Evolutionary conservation across 2,888 invertebrate species (phyloP).

Genomic region (Zootermopsis nevadensis): DNA sequence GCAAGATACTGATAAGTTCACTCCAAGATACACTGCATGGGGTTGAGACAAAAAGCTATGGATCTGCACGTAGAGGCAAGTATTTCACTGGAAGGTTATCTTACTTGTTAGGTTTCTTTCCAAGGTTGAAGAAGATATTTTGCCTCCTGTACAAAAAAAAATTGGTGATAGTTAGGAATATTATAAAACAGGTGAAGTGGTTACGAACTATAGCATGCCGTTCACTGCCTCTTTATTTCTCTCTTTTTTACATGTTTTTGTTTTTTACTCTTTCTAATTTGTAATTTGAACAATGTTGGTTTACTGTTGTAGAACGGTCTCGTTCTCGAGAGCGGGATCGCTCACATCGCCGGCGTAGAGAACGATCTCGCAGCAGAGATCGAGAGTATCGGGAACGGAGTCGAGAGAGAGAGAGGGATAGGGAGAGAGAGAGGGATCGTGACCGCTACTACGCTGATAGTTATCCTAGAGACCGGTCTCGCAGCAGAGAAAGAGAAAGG

Average conservation of each 20-base stretch:
- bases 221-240: too few relatives aligned
- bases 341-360: constrained; percentile 72
- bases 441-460: constrained; percentile 69
- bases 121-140: too few relatives aligned
- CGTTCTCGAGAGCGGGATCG: constrained; percentile 67
- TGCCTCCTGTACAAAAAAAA: too few relatives aligned
- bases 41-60: constrained; percentile 97
- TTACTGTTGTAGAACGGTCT: constrained; percentile 62
- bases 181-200: too few relatives aligned
- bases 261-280: neutral
- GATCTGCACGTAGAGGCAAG: constrained; percentile 73
- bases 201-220: too few relatives aligned
- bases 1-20: constrained; percentile 96
- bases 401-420: constrained; percentile 66
- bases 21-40: constrained; percentile 97
- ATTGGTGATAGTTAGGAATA: neutral
- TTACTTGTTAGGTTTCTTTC: neutral
- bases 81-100: neutral
- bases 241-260: too few relatives aligned
- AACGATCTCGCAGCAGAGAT: constrained; percentile 77
- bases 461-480: constrained; percentile 79
- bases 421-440: constrained; percentile 69
- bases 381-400: constrained; percentile 71
- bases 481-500: constrained; percentile 75
- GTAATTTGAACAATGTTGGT: neutral